phyloP scores from a whole-genome alignment of 2,888 invertebrate species.

The Noctua janthe region DNA sequence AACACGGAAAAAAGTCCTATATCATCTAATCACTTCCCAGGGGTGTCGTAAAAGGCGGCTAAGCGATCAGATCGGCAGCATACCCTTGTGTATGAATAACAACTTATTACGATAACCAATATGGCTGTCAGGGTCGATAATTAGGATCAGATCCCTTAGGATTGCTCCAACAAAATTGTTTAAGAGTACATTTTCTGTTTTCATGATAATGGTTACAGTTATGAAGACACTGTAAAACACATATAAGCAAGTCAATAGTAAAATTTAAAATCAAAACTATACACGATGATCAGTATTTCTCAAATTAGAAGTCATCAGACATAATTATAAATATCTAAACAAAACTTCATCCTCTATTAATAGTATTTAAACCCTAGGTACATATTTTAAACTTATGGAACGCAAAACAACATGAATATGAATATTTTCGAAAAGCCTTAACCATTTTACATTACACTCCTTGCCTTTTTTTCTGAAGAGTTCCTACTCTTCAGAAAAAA shows the following conservation, averaged over 20 bases:
- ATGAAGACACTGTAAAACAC: not conserved
- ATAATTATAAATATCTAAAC: not conserved
- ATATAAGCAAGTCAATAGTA: too few relatives aligned
- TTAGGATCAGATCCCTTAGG: slow-evolving; percentile 21
- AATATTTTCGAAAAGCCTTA: not conserved
- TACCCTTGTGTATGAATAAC: slow-evolving; percentile 32
- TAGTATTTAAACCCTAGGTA: not conserved
- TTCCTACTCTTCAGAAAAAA: not conserved
- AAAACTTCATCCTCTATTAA: not conserved
- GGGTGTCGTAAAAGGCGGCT: slow-evolving; percentile 48
- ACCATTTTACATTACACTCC: not conserved
- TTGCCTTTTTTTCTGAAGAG: too few relatives aligned
- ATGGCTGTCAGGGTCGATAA: slow-evolving; percentile 10
- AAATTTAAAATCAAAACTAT: not conserved
- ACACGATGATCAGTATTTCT: not conserved
- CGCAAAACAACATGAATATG: too few relatives aligned
- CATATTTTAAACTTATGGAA: too few relatives aligned
- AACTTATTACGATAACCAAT: slow-evolving; percentile 20
- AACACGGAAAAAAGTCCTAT: slow-evolving; percentile 6
- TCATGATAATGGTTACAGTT: not conserved
- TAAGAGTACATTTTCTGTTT: not conserved
- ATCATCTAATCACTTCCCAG: slow-evolving; percentile 50
- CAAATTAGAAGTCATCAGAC: not conserved
- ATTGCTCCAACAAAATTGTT: not conserved
- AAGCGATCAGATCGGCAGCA: slow-evolving; percentile 37